Base-by-base conservation (phyloP, 2,113 vertebrate genomes). In the Sylvilagus bachmani region DNA sequence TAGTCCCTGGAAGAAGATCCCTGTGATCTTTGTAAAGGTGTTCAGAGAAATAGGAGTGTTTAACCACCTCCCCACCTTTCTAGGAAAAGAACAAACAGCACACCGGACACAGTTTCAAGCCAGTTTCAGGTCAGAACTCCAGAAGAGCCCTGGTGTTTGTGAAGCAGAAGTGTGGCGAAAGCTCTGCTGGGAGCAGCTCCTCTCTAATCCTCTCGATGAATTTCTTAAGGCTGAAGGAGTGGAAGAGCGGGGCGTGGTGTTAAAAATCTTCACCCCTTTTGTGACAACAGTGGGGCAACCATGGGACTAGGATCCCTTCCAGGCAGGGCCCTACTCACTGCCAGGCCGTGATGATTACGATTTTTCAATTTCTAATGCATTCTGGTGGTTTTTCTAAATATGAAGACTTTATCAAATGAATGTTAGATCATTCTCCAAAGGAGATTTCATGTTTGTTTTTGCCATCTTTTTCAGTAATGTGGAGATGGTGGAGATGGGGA, bases 331-430 rank as follows among this genome's bases (percentile, higher is more conserved):
- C 81, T 88, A 3, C 36, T 94, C 69, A 92, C 87, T 92, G 85
- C 90, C 85, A 38, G 87, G 81, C 66, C 81, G 17, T 78, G 51
- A 58, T 73, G n/a, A 29, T 91, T 94, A 93, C 81, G 87, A 0
- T 95, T 92, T 85, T 89, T 82, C 36, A 69, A 71, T 94, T 97
- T 93, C 88, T 78, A 82, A 85, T 96, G 29, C 94, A 87, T 95
- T 96, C 88, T 96, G 82, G 29, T 96, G 61, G 84, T 93, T 97
- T 97, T 97, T 96, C 81, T 95, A 95, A 96, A 94, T 93, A 90
- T 64, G 73, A 96, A 95, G 85, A 90, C 89, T 92, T 44, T 94
- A 94, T 73, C 94, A 97, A 83, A 86, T 93, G 93, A 96, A 86
- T 91, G 91, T 95, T 94, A 89, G 89, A 74, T 80, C 85, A 85